Percentiles rank a stretch among this genome's conserved stretches.
Evolutionary conservation across 1,140 invertebrate species (phyloP).

Genomic region (Pseudomyrmex concolor): DNA sequence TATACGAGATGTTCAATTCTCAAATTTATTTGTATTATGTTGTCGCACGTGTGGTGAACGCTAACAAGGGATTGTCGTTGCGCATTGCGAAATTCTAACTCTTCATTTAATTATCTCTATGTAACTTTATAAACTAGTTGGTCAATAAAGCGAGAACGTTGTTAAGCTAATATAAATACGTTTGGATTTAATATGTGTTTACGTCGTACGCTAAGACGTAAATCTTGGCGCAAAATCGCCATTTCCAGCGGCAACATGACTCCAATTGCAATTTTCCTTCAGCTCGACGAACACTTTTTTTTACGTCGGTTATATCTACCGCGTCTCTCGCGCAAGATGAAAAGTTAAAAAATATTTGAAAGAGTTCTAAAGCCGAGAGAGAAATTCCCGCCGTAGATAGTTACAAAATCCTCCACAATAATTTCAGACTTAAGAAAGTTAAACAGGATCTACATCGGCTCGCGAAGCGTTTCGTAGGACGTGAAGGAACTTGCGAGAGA

Average conservation of each 20-base stretch:
- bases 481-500: constrained; percentile 31
- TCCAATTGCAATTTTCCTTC: constrained; percentile 38
- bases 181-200: constrained; percentile 40
- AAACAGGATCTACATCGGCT: constrained; percentile 53
- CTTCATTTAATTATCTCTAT: constrained; percentile 46
- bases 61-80: constrained; percentile 31
- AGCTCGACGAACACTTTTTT: not conserved
- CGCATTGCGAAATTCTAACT: constrained; percentile 35
- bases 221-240: constrained; percentile 37
- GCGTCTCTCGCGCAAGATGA: constrained; percentile 8
- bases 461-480: constrained; percentile 24
- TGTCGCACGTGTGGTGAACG: not conserved
- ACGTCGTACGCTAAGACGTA: constrained; percentile 1
- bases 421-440: constrained; percentile 55
- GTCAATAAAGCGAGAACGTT: constrained; percentile 20
- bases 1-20: not conserved
- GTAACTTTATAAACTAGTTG: constrained; percentile 51
- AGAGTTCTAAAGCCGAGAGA: constrained; percentile 23
- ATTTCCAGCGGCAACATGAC: constrained; percentile 37
- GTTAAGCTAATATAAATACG: constrained; percentile 54
- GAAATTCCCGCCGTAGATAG: constrained; percentile 47
- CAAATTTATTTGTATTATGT: constrained; percentile 18
- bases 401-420: constrained; percentile 49
- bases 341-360: constrained; percentile 54
- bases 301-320: not conserved